Evolutionary conservation across 1,140 invertebrate species (phyloP).

Genomic region (Calosoma granatense): DNA sequence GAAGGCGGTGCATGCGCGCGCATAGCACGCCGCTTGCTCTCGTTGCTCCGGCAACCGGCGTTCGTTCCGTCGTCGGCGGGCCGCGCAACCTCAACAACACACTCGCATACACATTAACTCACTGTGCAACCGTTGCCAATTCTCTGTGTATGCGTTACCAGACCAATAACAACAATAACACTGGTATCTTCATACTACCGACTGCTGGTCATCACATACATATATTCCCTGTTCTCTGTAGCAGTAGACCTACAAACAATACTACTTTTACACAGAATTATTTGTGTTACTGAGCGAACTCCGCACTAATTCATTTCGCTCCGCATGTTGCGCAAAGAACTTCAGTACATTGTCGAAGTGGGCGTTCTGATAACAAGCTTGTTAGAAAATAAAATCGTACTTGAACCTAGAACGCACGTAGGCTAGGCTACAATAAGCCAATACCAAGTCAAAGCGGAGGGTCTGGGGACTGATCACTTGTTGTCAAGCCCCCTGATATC

Average conservation of each 20-base stretch:
- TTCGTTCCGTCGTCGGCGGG: slow-evolving; percentile 25
- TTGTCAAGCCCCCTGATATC: neutral
- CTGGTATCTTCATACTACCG: too few relatives aligned
- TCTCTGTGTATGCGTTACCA: too few relatives aligned
- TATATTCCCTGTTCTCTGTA: too few relatives aligned
- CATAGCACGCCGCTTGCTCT: slow-evolving; percentile 22
- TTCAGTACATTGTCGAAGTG: neutral
- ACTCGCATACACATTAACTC: too few relatives aligned
- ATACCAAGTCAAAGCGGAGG: neutral
- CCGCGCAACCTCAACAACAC: slow-evolving; percentile 24
- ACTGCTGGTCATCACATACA: too few relatives aligned
- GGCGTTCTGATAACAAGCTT: neutral
- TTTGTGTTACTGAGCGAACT: too few relatives aligned
- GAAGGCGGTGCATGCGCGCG: slow-evolving; percentile 32
- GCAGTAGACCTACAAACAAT: too few relatives aligned
- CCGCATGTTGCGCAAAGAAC: too few relatives aligned
- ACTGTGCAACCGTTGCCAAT: too few relatives aligned
- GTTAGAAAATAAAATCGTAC: neutral
- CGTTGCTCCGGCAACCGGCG: slow-evolving; percentile 28
- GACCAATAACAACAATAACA: too few relatives aligned
- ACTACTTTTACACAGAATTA: too few relatives aligned
- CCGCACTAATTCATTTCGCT: too few relatives aligned
- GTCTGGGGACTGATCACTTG: neutral
- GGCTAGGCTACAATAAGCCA: neutral
- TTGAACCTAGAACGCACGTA: neutral